Evolutionary conservation across 2,797 vertebrate species (phyloP), one percentile per base, ranked within the genome.

Genomic region (Malurus leucopterus): DNA sequence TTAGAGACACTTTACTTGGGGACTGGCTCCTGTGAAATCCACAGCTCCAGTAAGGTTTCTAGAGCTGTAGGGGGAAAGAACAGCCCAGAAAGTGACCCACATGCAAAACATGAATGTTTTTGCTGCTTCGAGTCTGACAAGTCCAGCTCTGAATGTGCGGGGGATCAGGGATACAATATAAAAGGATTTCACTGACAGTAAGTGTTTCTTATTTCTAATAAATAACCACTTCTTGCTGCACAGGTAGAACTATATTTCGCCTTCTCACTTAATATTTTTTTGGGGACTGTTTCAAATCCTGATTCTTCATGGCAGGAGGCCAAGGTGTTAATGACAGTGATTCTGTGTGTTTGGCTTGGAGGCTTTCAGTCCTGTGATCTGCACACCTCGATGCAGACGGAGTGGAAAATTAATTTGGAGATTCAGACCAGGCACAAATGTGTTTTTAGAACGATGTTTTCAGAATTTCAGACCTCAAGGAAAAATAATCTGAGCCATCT

Each of bases 101-200:
- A 8, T 30, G 41, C 34, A 43, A 29, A 87, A 26, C 22, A 0
- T 41, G 34, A 2, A 34, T 17, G 3, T 59, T 84, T 6, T 53
- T 91, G 72, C 86, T 91, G 62, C 75, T 80, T 82, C 32, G 26
- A 76, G 64, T 19, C 80, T 86, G 63, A 24, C 50, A 26, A 40
- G 26, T 36, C 62, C 32, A 50, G 2, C 50, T 69, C 22, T 0
- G 16, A 38, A 41, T 18, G 75, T 67, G 71, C n/a, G 9, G 49
- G 61, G 64, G 49, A 70, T 86, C 38, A 22, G 61, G 53, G 34
- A 4, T 40, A 49, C 54, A 0, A 11, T 32, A 11, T 15, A 32
- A 61, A 67, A 36, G 90, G 77, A 91, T 76, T 93, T 62, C 79
- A 16, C 83, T n/a, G 61, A 84, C 89, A 82, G 95, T 92, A 79